Base-by-base conservation (phyloP, 1,140 invertebrate genomes). In the Muscidifurax raptorellus region DNA sequence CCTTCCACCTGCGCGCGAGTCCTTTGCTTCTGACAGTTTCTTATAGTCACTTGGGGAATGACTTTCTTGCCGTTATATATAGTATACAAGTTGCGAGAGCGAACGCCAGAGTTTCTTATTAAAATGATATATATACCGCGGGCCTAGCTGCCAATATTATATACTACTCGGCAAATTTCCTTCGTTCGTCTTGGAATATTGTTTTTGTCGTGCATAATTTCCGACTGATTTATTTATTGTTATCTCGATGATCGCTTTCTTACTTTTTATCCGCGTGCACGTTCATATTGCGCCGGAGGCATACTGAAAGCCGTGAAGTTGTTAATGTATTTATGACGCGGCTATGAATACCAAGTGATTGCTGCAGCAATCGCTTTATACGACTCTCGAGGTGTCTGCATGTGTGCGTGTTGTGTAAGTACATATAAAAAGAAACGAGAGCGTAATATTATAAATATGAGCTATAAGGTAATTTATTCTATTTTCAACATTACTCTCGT, bases 21-120 rank as follows among this genome's bases (percentile, higher is more conserved):
- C 78, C 36, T 80, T 80, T 80, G 64, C 78, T 69, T 44, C 64
- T 80, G 78, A 80, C 78, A 80, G 78, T 69, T 69, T 69, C 78
- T 80, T 69, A 80, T 27, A 80, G 78, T 80, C 64, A 44, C 64
- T 80, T 27, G 36, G 32, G 64, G 78, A 80, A 80, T 80, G n/a
- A 69, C 78, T 69, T 80, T 80, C 52, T 80, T 69, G 64, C 44
- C 32, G 78, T 18, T 9, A 1, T 2, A 22, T n/a, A 27, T 18
- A 40, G 5, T 2, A 22, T n/a, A 27, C 1, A 66, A 79, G 22
- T 69, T 69, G 32, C 32, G 18, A 72, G 18, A 72, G 30, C 2
- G 52, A 66, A 4, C 25, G 36, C 32, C 2, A 25, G 40, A 80
- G 67, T 80, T 80, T 80, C 40, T 72, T 80, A 80, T 80, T 72